Evolutionary conservation across 2,113 vertebrate species (phyloP), one percentile per base, ranked within the genome.

Genomic region (Forbesichthys papilliferus): DNA sequence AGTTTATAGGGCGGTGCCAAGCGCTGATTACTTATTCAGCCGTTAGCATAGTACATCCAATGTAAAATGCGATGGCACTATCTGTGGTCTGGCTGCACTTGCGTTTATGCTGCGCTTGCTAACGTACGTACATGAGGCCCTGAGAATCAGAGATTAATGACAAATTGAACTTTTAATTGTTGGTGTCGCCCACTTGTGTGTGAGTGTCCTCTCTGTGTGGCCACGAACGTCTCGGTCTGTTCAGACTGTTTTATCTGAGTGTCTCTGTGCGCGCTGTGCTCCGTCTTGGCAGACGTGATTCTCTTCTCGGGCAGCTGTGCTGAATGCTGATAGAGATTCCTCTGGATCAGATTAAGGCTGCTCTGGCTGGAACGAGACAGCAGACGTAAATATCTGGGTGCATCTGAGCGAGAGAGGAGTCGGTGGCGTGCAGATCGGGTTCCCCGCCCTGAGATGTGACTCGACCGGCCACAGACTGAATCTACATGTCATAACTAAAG

Each of bases 311-410:
- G 85, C 80, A 79, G 84, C 80, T 78, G 84, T 79, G 78, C 87
- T 83, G 84, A 89, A 86, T 87, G 77, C 82, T 81, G 85, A 90
- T 87, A 81, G 73, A 71, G 76, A 67, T 78, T 72, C 75, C 75
- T 84, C 86, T 91, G 84, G 81, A 80, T 90, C 86, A 90, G 83
- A 92, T 91, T 90, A 91, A 85, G 78, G 83, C 82, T 48, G 66
- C 33, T 65, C 84, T 85, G 78, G 63, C 80, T 80, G 78, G 86
- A 91, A 91, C 90, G 86, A 89, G 86, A 91, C 87, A 84, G 86
- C 61, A 90, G 83, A 89, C 86, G 82, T 89, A 86, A 87, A 90
- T 86, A 92, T 91, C 89, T 92, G 65, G 80, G 89, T 88, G 86
- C 89, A 89, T 80, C 68, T 77, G 80, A 83, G 61, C 76, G 64